Evolutionary conservation across 2,888 invertebrate genomes (phyloP).

Genomic region (Netelia melanura): DNA sequence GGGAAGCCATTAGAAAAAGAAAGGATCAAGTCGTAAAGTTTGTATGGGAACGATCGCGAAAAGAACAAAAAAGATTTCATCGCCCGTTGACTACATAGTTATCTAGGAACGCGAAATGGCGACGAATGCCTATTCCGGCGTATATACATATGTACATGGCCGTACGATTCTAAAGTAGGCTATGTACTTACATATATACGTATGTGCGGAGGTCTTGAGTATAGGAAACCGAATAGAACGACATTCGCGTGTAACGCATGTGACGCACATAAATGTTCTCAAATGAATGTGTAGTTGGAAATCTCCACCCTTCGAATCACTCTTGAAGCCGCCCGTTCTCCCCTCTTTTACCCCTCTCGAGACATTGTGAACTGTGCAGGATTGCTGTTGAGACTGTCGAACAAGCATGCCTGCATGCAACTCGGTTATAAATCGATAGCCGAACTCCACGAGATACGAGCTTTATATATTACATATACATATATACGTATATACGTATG

Average conservation of each 20-base stretch:
- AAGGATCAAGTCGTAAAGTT: slow-evolving; percentile 17
- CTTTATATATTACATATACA: neutral
- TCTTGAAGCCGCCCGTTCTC: neutral
- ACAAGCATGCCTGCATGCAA: slow-evolving; percentile 35
- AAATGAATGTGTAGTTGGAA: slow-evolving; percentile 29
- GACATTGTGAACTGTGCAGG: slow-evolving; percentile 10
- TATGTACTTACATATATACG: neutral
- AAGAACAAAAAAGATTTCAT: too few relatives aligned
- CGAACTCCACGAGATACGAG: slow-evolving; percentile 37
- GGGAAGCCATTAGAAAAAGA: neutral
- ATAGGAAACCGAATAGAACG: neutral
- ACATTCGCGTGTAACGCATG: slow-evolving; percentile 42
- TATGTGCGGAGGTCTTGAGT: neutral
- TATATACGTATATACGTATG: too few relatives aligned
- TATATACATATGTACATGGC: neutral
- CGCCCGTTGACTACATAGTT: too few relatives aligned
- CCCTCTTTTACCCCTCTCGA: neutral
- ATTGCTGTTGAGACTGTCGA: slow-evolving; percentile 37
- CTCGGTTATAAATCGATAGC: slow-evolving; percentile 45
- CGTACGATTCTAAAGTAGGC: neutral
- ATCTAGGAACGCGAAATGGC: neutral
- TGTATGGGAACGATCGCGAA: neutral
- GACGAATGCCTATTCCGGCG: neutral
- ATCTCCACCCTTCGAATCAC: slow-evolving; percentile 9
- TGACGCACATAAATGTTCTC: slow-evolving; percentile 42